These are phyloP conservation scores for Crax fasciolata DNA, from an alignment of 2,797 vertebrate species.

Conservation along the genomic window DNA sequence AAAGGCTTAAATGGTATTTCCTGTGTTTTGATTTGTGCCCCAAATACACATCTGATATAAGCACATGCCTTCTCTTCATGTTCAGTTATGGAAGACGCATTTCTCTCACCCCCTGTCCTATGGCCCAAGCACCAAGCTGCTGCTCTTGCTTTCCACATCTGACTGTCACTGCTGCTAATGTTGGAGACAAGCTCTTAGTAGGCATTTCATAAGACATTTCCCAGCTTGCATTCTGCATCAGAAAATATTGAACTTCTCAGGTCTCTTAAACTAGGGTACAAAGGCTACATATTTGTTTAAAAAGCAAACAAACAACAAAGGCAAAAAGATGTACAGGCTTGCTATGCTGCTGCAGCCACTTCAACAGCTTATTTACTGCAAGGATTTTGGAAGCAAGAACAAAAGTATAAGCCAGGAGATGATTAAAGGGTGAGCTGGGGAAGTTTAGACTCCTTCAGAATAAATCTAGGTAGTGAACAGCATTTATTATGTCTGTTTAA, in stretches of 20 bases:
- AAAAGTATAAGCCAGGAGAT: neutral
- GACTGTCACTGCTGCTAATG: neutral
- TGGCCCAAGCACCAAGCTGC: neutral
- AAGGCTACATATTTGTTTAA: neutral
- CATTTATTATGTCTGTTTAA: constrained; percentile 23
- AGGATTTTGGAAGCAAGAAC: constrained; percentile 27
- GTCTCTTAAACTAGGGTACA: neutral
- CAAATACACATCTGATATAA: neutral
- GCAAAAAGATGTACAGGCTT: neutral
- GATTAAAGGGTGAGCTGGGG: constrained; percentile 42
- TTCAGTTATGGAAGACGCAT: neutral
- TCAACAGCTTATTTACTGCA: constrained; percentile 28
- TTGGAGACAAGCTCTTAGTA: neutral
- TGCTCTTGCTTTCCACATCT: neutral
- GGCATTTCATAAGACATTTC: neutral
- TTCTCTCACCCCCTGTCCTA: neutral
- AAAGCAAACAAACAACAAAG: neutral
- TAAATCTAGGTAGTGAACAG: constrained; percentile 33
- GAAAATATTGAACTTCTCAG: neutral
- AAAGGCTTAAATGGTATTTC: neutral
- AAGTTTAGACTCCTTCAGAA: constrained; percentile 39
- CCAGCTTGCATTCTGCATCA: neutral
- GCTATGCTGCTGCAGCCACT: neutral
- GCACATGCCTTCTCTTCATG: neutral
- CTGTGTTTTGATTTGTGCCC: neutral